A percentile compares a stretch with the other conserved stretches of the same genome.
Evolutionary conservation across 2,113 vertebrate genomes (phyloP).

Genomic region (Dryoscopus gambensis): DNA sequence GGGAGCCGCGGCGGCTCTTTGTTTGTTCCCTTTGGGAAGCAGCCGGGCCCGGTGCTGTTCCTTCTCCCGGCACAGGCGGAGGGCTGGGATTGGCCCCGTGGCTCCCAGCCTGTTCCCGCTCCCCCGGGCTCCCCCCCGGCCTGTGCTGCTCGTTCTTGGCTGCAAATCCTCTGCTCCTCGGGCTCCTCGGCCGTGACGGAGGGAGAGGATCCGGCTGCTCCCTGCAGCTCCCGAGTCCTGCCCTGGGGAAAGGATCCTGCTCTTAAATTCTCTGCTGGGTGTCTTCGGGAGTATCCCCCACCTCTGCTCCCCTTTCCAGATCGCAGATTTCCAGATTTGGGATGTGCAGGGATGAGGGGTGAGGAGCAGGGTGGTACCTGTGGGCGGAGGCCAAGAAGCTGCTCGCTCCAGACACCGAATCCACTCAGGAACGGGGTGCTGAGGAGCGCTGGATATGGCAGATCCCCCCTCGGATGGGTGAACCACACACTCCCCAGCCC

Average conservation of each 20-base stretch:
- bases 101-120: background rate
- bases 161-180: background rate
- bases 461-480: background rate
- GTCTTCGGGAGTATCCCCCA: background rate
- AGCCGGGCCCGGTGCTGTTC: background rate
- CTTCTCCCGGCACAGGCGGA: background rate
- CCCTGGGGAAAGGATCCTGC: background rate
- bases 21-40: background rate
- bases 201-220: background rate
- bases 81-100: background rate
- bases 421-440: rapidly evolving
- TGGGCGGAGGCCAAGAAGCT: background rate
- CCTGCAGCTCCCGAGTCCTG: background rate
- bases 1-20: background rate
- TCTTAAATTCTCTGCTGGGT: conserved; percentile 27
- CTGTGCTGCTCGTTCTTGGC: background rate
- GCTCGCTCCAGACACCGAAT: background rate
- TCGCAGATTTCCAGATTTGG: background rate
- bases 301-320: background rate
- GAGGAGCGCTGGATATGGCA: background rate
- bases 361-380: background rate
- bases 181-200: background rate
- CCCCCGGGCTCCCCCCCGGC: background rate
- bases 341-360: background rate
- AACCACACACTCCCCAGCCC: background rate